Base-by-base conservation (phyloP, 2,888 invertebrate species). In the Acanthosepion lycidas region DNA sequence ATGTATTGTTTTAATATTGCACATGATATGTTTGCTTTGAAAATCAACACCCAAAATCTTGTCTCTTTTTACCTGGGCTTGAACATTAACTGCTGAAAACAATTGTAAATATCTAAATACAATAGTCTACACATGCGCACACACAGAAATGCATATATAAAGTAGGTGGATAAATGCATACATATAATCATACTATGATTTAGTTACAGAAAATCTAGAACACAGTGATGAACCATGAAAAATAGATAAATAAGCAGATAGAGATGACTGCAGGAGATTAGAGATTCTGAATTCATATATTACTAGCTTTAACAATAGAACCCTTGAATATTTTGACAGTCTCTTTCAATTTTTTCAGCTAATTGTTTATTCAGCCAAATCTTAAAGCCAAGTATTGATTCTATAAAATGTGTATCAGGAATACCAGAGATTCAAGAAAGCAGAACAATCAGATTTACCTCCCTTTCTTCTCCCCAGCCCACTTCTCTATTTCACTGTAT, bases 321-420 rank as follows among this genome's bases (percentile, higher is more conserved):
- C 12, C 15, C 78, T 33, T 33, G 78, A 78, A 78, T 78, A 78
- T 78, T 78, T 78, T 78, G 78, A n/a, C n/a, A 78, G 33, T n/a
- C n/a, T n/a, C 33, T n/a, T 78, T 78, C n/a, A 78, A 15, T 78
- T 78, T 33, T n/a, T 78, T 78, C 78, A 78, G n/a, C n/a, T 78
- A 78, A 78, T 78, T 78, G 78, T 78, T 78, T 78, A 78, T 78
- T 78, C 78, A 78, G 78, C 78, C n/a, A 78, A 78, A 78, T 78
- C 78, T 78, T 78, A 33, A 78, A 78, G n/a, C 78, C 78, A 78
- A 15, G n/a, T 78, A 78, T 78, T 78, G 78, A 78, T 78, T 78
- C 78, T 78, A 33, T 33, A 12, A 78, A 78, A 78, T 78, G 78
- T 78, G 18, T 33, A 78, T 78, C 78, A 78, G 78, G 78, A 78